Base-by-base conservation (phyloP, 2,113 vertebrate genomes). In the Chloebia gouldiae region DNA sequence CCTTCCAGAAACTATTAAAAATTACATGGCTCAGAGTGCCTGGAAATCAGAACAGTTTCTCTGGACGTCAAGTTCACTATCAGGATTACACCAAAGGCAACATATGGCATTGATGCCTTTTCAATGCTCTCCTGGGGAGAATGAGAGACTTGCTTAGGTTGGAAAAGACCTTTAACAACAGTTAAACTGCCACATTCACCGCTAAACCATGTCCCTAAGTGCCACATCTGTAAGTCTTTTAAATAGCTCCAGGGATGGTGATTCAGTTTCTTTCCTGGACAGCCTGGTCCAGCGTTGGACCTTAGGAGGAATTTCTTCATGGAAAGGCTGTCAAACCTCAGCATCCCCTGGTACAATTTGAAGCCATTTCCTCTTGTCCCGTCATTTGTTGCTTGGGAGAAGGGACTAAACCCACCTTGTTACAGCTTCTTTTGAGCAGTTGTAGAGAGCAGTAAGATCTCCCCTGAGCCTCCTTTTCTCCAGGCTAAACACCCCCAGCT, bases 61-160 rank as follows among this genome's bases (percentile, higher is more conserved):
- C 39, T 33, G 9, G 13, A 91, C n/a, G 21, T 65, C 5, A 39
- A 22, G 11, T 61, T 77, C 68, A 37, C 18, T 42, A n/a, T 27
- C 7, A 73, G 16, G 11, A 54, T 28, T 30, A 54, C 15, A 35
- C 3, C 42, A 59, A 71, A 66, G 9, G 15, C 0, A 1, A 59
- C 30, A 51, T 0, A 2, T 6, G 11, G 19, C 15, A 3, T 1
- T 40, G 79, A 70, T 6, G 9, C 4, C 30, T 54, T 30, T 27
- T 54, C 37, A 49, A 0, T 4, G 25, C 10, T n/a, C 19, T 45
- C 51, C 35, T 42, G 6, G 18, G 35, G 6, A 65, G 30, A 85
- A 25, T 35, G 25, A 64, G 11, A 75, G 30, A 75, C 51, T 12
- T 42, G 13, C 4, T 35, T 3, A 37, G 15, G 30, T 15, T 47